These are phyloP conservation scores for Scopus umbretta DNA, from an alignment of 2,113 vertebrate genomes.

Conservation along the genomic window DNA sequence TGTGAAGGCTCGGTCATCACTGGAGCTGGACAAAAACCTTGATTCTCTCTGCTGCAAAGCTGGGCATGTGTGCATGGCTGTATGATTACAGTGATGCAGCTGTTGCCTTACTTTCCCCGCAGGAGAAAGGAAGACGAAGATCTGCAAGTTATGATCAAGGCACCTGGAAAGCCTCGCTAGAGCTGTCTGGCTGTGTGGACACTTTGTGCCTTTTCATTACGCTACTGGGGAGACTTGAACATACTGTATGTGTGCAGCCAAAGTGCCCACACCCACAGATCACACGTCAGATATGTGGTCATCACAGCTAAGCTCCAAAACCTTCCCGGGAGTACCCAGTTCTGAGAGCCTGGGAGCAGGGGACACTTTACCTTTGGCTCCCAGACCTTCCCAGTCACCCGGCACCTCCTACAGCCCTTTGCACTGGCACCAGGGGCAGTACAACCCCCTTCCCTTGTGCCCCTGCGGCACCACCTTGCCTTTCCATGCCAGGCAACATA, in stretches of 20 bases:
- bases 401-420: not conserved
- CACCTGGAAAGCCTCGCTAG: not conserved
- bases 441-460: not conserved
- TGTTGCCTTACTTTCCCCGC: not conserved
- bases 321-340: accelerated
- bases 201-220: not conserved
- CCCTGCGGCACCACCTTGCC: not conserved
- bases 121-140: not conserved
- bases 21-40: not conserved
- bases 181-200: not conserved
- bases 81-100: not conserved
- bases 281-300: not conserved
- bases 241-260: not conserved
- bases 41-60: not conserved
- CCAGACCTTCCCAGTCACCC: not conserved
- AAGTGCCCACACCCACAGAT: not conserved
- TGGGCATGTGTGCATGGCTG: not conserved
- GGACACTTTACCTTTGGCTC: not conserved
- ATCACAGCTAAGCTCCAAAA: not conserved
- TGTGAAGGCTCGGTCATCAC: not conserved
- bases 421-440: not conserved
- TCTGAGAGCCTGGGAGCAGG: not conserved
- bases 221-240: not conserved
- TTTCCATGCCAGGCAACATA: not conserved
- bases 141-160: not conserved